Conservation (phyloP, 30 jellyfish, hydroid and myxozoan species). For the Nemopilema nomurai region DNA sequence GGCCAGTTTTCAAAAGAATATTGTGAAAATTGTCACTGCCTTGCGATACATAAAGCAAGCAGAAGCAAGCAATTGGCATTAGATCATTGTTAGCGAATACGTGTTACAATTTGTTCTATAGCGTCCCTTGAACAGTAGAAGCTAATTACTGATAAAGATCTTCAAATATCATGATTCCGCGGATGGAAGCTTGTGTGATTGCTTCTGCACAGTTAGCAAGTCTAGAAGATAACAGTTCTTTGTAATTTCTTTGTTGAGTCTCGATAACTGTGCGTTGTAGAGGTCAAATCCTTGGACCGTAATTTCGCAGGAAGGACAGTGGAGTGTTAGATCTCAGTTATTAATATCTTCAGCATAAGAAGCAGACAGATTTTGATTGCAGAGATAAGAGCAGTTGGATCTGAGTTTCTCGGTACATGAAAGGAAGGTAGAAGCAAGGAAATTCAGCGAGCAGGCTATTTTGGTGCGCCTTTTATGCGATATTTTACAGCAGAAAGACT, state of each 20-base stretch:
- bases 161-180: background rate
- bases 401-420: conserved; percentile 6
- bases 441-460: background rate
- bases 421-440: background rate
- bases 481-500: background rate
- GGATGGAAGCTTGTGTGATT: background rate
- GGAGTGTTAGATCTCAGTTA: background rate
- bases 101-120: background rate
- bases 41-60: too few species aligned
- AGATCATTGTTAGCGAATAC: background rate
- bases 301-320: background rate
- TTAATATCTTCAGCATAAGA: background rate
- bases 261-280: background rate
- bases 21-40: too few species aligned
- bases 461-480: background rate
- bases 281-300: background rate
- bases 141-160: background rate
- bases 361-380: background rate
- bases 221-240: background rate
- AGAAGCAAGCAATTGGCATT: background rate
- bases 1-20: too few species aligned
- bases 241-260: background rate
- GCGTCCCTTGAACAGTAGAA: background rate
- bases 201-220: background rate
- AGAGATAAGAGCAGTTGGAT: conserved; percentile 17